Percentiles rank a stretch among this genome's conserved stretches.
Evolutionary conservation across 2,888 invertebrate species (phyloP).

Genomic region (Globia sparganii): DNA sequence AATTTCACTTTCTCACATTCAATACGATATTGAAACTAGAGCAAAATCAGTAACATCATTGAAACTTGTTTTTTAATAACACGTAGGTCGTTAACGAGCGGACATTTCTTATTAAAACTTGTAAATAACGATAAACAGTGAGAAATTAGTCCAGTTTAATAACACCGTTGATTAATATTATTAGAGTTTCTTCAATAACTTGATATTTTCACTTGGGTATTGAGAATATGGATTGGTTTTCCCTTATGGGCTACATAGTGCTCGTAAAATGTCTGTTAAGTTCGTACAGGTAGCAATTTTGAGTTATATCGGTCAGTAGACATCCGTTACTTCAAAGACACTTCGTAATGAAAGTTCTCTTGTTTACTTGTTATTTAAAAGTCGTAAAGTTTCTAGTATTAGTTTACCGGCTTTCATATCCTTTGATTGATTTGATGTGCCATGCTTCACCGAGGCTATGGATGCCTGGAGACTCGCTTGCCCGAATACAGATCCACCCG

Average conservation of each 20-base stretch:
- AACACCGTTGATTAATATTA: constrained; percentile 2
- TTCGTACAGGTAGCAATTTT: background rate
- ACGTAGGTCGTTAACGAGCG: constrained; percentile 39
- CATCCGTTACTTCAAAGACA: background rate
- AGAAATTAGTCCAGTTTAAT: constrained; percentile 40
- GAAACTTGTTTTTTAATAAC: constrained; percentile 51
- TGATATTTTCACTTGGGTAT: constrained; percentile 16
- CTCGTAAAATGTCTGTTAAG: constrained; percentile 15
- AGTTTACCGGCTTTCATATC: no score
- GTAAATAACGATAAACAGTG: constrained; percentile 28
- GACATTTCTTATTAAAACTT: constrained; percentile 41
- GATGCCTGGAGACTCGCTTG: no score
- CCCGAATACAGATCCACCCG: no score
- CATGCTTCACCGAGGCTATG: no score
- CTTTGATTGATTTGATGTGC: no score
- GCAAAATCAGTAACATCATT: constrained; percentile 34
- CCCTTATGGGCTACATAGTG: background rate
- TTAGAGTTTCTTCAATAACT: constrained; percentile 4
- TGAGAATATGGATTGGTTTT: background rate
- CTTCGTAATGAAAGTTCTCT: background rate
- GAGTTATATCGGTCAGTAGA: background rate
- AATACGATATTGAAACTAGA: constrained; percentile 24
- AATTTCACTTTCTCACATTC: constrained; percentile 55
- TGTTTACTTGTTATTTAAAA: background rate
- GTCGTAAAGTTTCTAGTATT: no score